Evolutionary conservation across 2,888 invertebrate genomes (phyloP).

Genomic region (Parasteatoda lunata): DNA sequence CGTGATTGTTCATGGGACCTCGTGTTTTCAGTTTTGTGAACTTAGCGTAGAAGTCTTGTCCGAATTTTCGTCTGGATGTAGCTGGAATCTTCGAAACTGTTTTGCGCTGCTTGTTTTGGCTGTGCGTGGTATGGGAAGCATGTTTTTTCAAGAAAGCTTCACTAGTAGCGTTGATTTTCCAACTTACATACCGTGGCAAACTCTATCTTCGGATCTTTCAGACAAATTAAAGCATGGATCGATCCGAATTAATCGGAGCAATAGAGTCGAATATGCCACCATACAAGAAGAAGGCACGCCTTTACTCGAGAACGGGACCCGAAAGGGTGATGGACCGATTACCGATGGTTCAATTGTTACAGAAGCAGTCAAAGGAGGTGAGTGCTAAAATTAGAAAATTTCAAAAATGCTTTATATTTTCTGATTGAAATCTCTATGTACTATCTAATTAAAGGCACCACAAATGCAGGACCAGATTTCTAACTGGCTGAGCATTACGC

Average conservation of each 20-base stretch:
- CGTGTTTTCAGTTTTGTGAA: background rate
- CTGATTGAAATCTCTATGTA: too few species aligned
- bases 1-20: background rate
- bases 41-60: too few species aligned
- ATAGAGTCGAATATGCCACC: constrained; percentile 70
- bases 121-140: background rate
- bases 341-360: constrained; percentile 53
- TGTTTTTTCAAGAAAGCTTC: constrained; percentile 70
- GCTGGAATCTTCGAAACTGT: background rate
- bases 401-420: too few species aligned
- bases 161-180: constrained; percentile 70
- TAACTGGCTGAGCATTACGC: too few species aligned
- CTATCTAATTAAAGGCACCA: too few species aligned
- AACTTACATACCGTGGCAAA: constrained; percentile 71
- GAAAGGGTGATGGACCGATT: constrained; percentile 32
- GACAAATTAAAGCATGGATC: constrained; percentile 70
- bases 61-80: too few species aligned
- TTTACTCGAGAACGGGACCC: constrained; percentile 63
- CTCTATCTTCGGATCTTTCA: constrained; percentile 70
- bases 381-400: background rate
- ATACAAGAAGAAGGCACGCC: constrained; percentile 71
- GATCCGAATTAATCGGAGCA: constrained; percentile 69
- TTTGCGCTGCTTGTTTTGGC: background rate
- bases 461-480: too few species aligned
- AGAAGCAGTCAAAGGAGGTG: constrained; percentile 61